Percentiles rank a stretch among this genome's conserved stretches.
Evolutionary conservation across 2,888 invertebrate genomes (phyloP).

Genomic region (Orchestes rusci): DNA sequence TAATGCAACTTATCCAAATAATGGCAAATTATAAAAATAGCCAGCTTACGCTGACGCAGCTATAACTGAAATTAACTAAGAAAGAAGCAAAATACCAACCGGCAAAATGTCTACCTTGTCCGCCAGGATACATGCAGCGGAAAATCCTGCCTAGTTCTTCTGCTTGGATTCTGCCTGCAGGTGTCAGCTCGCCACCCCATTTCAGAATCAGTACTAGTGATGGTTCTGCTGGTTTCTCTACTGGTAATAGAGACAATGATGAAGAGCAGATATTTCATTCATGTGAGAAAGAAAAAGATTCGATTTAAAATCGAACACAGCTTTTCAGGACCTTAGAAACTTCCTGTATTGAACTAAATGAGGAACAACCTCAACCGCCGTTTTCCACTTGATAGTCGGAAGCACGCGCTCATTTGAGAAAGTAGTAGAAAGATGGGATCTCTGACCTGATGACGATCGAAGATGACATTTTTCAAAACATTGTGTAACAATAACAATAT

Average conservation of each 20-base stretch:
- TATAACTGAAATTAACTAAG: constrained; percentile 9
- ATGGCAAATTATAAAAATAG: too few relatives aligned
- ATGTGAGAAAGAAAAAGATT: not conserved
- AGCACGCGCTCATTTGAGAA: too few relatives aligned
- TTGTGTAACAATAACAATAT: too few relatives aligned
- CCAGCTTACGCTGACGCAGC: too few relatives aligned
- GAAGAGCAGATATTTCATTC: constrained; percentile 8
- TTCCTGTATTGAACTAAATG: too few relatives aligned
- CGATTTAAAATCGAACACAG: too few relatives aligned
- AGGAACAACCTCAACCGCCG: too few relatives aligned
- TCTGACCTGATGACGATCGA: too few relatives aligned
- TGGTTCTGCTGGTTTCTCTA: constrained; percentile 83
- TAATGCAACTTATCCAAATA: too few relatives aligned
- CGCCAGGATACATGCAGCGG: constrained; percentile 99
- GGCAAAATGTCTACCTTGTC: constrained; percentile 81
- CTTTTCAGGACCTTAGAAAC: constrained; percentile 2
- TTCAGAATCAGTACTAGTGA: constrained; percentile 94
- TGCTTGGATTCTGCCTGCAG: constrained; percentile 94
- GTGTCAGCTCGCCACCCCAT: constrained; percentile 99
- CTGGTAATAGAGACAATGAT: constrained; percentile 36
- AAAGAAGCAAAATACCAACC: constrained; percentile 51
- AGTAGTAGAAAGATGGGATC: too few relatives aligned
- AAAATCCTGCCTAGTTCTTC: constrained; percentile 97
- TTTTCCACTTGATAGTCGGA: too few relatives aligned
- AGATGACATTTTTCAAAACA: too few relatives aligned